Evolutionary conservation across 30 jellyfish, hydroid and myxozoan species (phyloP).

Genomic region (Phacellophora camtschatica): DNA sequence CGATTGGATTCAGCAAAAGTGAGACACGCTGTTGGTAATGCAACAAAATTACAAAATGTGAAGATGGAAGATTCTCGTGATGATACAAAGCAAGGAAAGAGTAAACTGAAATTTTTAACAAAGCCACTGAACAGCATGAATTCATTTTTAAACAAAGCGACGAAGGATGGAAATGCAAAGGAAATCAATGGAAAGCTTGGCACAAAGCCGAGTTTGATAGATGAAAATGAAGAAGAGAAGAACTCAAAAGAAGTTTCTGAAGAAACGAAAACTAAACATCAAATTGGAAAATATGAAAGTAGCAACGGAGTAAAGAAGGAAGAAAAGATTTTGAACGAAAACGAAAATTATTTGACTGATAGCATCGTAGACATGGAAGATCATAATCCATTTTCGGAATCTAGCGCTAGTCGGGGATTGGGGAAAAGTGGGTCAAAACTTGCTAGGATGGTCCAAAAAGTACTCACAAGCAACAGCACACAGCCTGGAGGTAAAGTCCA

Average conservation of each 20-base stretch:
- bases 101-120: neutral
- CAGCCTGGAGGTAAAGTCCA: neutral
- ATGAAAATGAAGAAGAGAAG: neutral
- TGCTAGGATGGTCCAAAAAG: conserved; percentile 20
- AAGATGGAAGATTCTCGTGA: neutral
- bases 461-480: neutral
- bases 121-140: neutral
- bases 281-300: neutral
- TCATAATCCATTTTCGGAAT: neutral
- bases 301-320: neutral
- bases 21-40: neutral
- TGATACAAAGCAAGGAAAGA: neutral
- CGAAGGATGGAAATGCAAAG: neutral
- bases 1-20: conserved; percentile 5
- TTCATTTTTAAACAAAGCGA: neutral
- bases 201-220: neutral
- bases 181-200: neutral
- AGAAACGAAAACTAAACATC: neutral
- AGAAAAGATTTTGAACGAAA: neutral
- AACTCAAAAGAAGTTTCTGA: neutral
- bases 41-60: neutral
- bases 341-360: neutral
- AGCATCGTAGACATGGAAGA: neutral
- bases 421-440: conserved; percentile 14
- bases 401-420: neutral